Evolutionary conservation across 1,140 invertebrate species (phyloP).

Genomic region (Cepaea nemoralis): DNA sequence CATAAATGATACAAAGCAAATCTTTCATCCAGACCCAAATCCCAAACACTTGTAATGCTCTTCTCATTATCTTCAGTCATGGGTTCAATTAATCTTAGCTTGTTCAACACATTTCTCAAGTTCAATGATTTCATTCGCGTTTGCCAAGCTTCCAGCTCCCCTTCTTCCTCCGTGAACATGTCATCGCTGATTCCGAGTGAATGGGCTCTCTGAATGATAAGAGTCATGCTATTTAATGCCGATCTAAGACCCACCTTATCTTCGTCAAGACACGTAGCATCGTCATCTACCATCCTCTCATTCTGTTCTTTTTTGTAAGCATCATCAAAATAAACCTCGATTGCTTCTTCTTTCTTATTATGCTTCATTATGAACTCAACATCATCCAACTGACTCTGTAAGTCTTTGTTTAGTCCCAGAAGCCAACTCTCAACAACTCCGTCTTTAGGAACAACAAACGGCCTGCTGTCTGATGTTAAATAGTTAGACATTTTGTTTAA

Average conservation of each 20-base stretch:
- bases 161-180: not conserved
- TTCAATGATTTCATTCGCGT: not conserved
- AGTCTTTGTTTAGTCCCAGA: constrained; percentile 1
- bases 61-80: constrained; percentile 22
- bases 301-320: not conserved
- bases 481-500: not conserved
- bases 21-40: not conserved
- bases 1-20: constrained; percentile 24
- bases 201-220: not conserved
- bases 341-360: not conserved
- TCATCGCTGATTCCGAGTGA: not conserved
- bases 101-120: not conserved
- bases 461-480: too few relatives aligned
- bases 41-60: constrained; percentile 5
- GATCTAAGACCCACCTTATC: not conserved
- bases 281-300: not conserved
- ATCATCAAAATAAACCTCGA: not conserved
- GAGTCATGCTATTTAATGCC: constrained; percentile 28
- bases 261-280: not conserved
- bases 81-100: not conserved
- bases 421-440: constrained; percentile 15
- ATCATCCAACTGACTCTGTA: constrained; percentile 83
- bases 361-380: constrained; percentile 77
- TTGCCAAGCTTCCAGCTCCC: not conserved
- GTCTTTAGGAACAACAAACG: too few relatives aligned